Percentiles rank a stretch among this genome's conserved stretches.
These are phyloP conservation scores for Eupithecia dodoneata DNA, from an alignment of 2,888 invertebrate genomes.

Conservation along the genomic window DNA sequence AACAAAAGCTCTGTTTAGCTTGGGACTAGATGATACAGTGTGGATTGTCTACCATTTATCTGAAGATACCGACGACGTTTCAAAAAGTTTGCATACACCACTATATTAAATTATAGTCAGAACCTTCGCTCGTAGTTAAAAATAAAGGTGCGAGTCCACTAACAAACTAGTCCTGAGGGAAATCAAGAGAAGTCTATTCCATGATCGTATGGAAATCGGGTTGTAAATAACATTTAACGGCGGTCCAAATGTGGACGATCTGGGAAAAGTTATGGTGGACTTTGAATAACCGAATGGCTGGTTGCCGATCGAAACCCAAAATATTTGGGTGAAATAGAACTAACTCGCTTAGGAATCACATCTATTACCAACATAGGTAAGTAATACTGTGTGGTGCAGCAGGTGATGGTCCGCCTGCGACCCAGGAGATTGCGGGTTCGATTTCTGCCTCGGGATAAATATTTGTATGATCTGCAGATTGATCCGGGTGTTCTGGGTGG, in stretches of 20 bases:
- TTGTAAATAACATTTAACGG: constrained; percentile 70
- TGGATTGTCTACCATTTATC: no score
- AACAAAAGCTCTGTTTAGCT: no score
- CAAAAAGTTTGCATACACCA: not conserved
- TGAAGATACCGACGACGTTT: not conserved
- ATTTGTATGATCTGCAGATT: no score
- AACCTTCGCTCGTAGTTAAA: constrained; percentile 41
- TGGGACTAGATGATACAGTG: no score
- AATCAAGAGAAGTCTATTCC: constrained; percentile 74
- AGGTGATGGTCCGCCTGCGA: no score
- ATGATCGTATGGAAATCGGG: constrained; percentile 60
- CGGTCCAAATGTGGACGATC: constrained; percentile 52
- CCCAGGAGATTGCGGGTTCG: no score
- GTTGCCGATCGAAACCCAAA: not conserved
- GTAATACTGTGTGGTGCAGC: not conserved
- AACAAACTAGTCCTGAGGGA: constrained; percentile 66
- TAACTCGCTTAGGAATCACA: not conserved
- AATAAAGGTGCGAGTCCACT: constrained; percentile 64
- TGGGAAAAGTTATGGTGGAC: constrained; percentile 27
- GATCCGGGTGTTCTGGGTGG: no score
- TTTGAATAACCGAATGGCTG: not conserved
- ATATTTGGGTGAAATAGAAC: not conserved
- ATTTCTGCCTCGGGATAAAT: no score
- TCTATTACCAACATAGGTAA: not conserved
- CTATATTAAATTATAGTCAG: not conserved